phyloP scores from a whole-genome alignment of 2,888 invertebrate genomes.

The Drosophila cyrtoloma region DNA sequence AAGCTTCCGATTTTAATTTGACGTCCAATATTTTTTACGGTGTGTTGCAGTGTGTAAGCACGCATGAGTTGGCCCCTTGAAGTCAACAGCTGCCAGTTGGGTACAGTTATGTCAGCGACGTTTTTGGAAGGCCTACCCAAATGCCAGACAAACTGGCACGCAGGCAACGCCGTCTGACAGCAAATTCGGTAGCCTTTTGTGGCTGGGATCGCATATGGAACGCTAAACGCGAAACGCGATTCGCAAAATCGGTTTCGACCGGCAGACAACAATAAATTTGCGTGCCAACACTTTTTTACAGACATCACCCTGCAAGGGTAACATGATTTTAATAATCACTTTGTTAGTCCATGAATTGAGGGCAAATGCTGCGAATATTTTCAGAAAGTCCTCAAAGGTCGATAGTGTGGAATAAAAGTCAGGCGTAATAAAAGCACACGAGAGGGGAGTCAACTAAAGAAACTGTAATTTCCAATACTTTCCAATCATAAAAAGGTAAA shows the following conservation, averaged over 20 bases:
- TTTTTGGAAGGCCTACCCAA: conserved; percentile 74
- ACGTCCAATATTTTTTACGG: neutral
- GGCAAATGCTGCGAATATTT: neutral
- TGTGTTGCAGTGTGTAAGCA: conserved; percentile 30
- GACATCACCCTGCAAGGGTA: conserved; percentile 26
- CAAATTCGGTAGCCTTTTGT: conserved; percentile 79
- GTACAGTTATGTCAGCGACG: conserved; percentile 81
- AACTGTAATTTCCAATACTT: neutral
- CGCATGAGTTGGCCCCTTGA: conserved; percentile 63
- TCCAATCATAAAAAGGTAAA: neutral
- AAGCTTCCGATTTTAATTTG: no score
- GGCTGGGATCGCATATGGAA: conserved; percentile 47
- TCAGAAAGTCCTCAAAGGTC: neutral
- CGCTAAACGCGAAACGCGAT: conserved; percentile 20
- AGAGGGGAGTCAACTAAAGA: neutral
- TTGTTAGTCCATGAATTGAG: conserved; percentile 1
- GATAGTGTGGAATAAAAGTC: neutral
- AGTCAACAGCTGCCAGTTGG: conserved; percentile 51
- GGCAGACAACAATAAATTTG: conserved; percentile 78
- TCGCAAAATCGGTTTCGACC: conserved; percentile 50
- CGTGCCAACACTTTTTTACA: conserved; percentile 77
- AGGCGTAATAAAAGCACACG: neutral
- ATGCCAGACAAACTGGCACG: conserved; percentile 77
- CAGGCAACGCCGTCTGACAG: conserved; percentile 65
- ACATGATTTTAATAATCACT: conserved; percentile 1